phyloP scores from a whole-genome alignment of 2,888 invertebrate species.

The Acronicta psi region DNA sequence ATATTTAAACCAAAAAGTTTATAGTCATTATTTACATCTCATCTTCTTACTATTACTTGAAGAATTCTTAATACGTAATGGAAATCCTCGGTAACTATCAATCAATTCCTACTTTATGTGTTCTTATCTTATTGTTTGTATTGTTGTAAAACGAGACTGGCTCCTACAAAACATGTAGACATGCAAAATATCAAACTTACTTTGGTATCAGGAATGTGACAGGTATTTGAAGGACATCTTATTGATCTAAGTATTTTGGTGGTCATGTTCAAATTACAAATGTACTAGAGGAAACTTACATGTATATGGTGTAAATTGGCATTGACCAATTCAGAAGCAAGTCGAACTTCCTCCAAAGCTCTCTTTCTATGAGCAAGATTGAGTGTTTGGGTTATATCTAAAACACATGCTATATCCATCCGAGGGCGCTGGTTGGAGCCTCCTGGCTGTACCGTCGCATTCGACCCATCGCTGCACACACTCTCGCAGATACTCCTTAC shows the following conservation, averaged over 20 bases:
- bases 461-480: conserved; percentile 87
- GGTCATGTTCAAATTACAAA: background rate
- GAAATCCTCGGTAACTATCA: too few species aligned
- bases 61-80: too few species aligned
- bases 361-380: conserved; percentile 93
- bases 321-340: conserved; percentile 93
- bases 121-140: too few species aligned
- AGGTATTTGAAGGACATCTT: conserved; percentile 41
- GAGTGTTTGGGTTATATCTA: conserved; percentile 93
- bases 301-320: conserved; percentile 95
- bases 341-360: conserved; percentile 95
- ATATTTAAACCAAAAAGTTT: too few species aligned
- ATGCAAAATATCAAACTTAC: conserved; percentile 24
- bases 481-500: conserved; percentile 87
- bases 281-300: conserved; percentile 83
- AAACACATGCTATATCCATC: conserved; percentile 97
- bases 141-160: too few species aligned
- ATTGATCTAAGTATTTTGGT: background rate
- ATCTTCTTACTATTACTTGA: too few species aligned
- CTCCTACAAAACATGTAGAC: background rate
- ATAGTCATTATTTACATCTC: too few species aligned
- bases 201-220: conserved; percentile 26
- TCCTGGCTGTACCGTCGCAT: conserved; percentile 83
- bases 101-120: too few species aligned
- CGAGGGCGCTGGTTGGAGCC: conserved; percentile 87